Evolutionary conservation across 2,113 vertebrate species (phyloP).

Genomic region (Tonatia bakeri): DNA sequence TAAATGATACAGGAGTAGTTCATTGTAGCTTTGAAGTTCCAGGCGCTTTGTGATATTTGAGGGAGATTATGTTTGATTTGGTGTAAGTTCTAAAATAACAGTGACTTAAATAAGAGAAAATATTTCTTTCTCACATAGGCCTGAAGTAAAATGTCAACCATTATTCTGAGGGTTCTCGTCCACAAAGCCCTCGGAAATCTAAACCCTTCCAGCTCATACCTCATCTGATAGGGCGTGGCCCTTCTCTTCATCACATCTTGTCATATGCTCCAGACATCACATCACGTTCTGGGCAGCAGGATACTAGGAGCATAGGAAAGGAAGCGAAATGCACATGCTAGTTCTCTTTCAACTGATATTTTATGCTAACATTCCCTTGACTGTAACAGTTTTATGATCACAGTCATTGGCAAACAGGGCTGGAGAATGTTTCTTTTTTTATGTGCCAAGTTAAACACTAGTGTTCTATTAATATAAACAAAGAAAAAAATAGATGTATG

Average conservation of each 20-base stretch:
- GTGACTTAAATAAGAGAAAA: neutral
- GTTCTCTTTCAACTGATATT: neutral
- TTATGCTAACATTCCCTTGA: neutral
- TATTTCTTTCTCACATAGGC: neutral
- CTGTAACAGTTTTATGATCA: neutral
- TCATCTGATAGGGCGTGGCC: neutral
- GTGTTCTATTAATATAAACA: neutral
- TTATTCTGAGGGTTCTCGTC: neutral
- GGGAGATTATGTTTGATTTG: neutral
- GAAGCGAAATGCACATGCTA: neutral
- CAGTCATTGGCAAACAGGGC: neutral
- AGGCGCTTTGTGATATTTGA: neutral
- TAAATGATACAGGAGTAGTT: neutral
- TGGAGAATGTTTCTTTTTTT: neutral
- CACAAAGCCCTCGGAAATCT: neutral
- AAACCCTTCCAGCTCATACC: neutral
- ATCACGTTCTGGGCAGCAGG: neutral
- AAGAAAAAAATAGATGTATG: neutral
- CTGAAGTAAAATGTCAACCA: neutral
- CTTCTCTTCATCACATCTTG: neutral
- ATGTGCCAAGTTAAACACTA: neutral
- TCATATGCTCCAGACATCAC: neutral
- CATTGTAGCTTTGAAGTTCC: neutral
- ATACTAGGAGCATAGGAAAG: neutral
- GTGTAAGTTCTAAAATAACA: neutral